These are phyloP conservation scores for Helicolenus hilgendorfi DNA, from an alignment of 2,797 vertebrate genomes.

Conservation along the genomic window DNA sequence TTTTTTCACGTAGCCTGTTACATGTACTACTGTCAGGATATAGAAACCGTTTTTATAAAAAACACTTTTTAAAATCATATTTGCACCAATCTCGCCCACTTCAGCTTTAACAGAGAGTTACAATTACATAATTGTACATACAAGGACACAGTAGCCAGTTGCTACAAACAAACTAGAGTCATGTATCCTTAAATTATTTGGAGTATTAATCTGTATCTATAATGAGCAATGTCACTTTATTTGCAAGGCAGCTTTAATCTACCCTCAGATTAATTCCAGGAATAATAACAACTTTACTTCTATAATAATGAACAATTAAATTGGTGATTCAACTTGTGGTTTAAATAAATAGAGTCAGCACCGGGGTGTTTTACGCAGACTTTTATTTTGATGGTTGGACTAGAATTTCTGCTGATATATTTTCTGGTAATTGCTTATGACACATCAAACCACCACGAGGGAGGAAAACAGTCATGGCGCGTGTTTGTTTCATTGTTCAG, in stretches of 20 bases:
- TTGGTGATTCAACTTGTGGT: neutral
- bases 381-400: neutral
- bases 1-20: too few relatives aligned
- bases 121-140: neutral
- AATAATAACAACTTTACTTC: neutral
- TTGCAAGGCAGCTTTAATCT: neutral
- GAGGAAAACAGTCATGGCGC: neutral
- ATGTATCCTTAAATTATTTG: too few relatives aligned
- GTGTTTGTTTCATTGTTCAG: neutral
- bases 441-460: neutral
- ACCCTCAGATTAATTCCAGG: neutral
- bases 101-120: neutral
- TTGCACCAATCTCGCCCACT: too few relatives aligned
- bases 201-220: too few relatives aligned
- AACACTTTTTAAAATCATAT: too few relatives aligned
- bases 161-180: neutral
- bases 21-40: too few relatives aligned
- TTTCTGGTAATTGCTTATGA: neutral
- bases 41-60: too few relatives aligned
- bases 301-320: neutral
- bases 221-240: neutral
- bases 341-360: neutral
- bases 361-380: neutral
- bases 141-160: neutral
- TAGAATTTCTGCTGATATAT: neutral